phyloP scores from a whole-genome alignment of 53 echinoderm and acorn worm genomes.

The Mesocentrotus franciscanus region DNA sequence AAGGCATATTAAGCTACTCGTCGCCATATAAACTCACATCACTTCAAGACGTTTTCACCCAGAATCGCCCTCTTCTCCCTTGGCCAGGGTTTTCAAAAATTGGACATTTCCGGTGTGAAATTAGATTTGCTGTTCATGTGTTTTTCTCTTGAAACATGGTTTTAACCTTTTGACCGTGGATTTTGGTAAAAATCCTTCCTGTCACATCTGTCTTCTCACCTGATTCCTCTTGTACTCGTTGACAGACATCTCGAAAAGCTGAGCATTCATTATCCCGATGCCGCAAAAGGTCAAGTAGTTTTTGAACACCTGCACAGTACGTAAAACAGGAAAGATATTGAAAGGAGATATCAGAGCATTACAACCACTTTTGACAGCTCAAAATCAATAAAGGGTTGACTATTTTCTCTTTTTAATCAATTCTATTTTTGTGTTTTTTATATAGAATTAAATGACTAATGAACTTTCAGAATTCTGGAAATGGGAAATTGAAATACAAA shows the following conservation, averaged over 20 bases:
- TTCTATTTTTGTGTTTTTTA: background rate
- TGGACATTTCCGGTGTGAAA: slow-evolving; percentile 45
- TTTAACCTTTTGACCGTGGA: background rate
- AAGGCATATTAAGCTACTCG: background rate
- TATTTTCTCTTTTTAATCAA: background rate
- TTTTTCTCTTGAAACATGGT: background rate
- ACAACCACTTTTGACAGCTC: slow-evolving; percentile 1
- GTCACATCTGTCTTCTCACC: slow-evolving; percentile 71
- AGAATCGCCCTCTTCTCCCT: background rate
- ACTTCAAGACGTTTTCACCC: background rate
- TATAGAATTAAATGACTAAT: background rate
- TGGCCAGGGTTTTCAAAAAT: slow-evolving; percentile 17
- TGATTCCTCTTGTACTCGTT: slow-evolving; percentile 99
- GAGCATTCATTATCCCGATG: slow-evolving; percentile 99
- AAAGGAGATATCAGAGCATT: slow-evolving; percentile 37
- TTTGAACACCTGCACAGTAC: slow-evolving; percentile 86
- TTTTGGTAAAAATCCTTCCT: background rate
- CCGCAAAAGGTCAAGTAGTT: slow-evolving; percentile 99
- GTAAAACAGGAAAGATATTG: background rate
- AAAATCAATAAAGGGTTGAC: slow-evolving; percentile 7
- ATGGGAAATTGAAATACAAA: background rate
- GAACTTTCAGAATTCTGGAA: background rate
- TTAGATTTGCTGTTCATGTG: slow-evolving; percentile 23
- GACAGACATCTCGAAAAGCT: slow-evolving; percentile 99
- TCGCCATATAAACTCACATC: background rate